Conservation (phyloP, 2,797 vertebrate species). For the Onychomys arenicola region DNA sequence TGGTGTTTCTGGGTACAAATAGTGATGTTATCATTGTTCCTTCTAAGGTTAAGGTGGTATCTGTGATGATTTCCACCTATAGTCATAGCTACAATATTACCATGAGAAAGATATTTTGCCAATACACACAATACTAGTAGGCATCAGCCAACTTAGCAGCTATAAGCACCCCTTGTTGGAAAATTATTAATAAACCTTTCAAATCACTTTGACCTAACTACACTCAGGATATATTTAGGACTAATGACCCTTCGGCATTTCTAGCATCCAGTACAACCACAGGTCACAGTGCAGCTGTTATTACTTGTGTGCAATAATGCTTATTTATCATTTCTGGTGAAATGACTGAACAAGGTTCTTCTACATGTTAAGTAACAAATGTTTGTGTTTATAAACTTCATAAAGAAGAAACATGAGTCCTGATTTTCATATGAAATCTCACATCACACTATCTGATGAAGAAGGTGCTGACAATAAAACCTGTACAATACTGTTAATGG, state of each 20-base stretch:
- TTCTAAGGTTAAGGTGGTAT: not conserved
- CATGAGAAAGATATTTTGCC: not conserved
- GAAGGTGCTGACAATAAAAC: not conserved
- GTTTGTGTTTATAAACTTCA: not conserved
- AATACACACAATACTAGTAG: not conserved
- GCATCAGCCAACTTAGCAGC: not conserved
- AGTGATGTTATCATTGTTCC: not conserved
- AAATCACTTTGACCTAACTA: not conserved
- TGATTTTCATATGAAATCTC: not conserved
- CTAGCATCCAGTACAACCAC: not conserved
- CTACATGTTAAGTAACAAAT: not conserved
- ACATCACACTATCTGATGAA: not conserved
- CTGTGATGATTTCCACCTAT: not conserved
- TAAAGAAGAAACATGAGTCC: not conserved
- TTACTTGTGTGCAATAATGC: not conserved
- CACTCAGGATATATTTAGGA: not conserved
- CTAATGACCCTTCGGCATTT: not conserved
- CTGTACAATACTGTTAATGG: not conserved
- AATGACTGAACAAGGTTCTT: not conserved
- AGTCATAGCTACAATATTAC: not conserved
- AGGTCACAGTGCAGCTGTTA: not conserved
- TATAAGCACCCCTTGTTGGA: not conserved
- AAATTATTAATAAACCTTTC: not conserved
- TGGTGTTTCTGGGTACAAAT: not conserved
- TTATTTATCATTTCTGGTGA: not conserved